A percentile compares a stretch with the other conserved stretches of the same genome.
phyloP scores from a whole-genome alignment of 2,113 vertebrate species.

The Sinocyclocheilus anophthalmus region DNA sequence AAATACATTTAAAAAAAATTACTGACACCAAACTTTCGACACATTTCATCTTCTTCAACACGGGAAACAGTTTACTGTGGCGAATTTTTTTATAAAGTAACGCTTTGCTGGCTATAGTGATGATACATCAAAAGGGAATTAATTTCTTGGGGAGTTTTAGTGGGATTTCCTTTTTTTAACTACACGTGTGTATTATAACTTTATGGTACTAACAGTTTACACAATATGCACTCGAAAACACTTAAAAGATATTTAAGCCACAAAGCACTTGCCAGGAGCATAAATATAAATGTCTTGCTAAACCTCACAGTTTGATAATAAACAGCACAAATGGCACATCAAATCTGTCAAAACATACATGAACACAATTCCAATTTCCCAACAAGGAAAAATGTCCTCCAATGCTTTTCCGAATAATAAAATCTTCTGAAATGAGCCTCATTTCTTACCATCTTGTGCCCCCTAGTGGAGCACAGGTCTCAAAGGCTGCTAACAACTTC shows the following conservation, averaged over 20 bases:
- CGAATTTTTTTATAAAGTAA: not conserved
- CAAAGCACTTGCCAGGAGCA: not conserved
- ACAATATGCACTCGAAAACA: not conserved
- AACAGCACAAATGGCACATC: not conserved
- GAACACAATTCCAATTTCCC: conserved; percentile 12
- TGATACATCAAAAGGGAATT: not conserved
- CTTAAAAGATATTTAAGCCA: not conserved
- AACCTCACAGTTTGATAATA: not conserved
- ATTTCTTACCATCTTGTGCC: conserved; percentile 33
- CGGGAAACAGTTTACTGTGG: not conserved
- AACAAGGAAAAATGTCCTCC: not conserved
- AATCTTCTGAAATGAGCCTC: not conserved
- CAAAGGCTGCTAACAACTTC: not conserved
- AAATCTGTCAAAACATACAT: not conserved
- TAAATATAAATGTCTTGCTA: not conserved
- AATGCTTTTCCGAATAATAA: not conserved
- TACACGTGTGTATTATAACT: not conserved
- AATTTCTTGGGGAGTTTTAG: not conserved
- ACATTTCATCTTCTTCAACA: not conserved
- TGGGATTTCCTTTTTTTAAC: not conserved
- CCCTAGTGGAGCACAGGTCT: conserved; percentile 27
- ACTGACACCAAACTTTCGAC: too few species aligned
- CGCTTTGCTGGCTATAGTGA: not conserved
- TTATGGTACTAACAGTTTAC: not conserved
- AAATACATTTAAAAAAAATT: too few species aligned